Base-by-base conservation (phyloP, 2,888 invertebrate species). In the Calameuta pallipes region DNA sequence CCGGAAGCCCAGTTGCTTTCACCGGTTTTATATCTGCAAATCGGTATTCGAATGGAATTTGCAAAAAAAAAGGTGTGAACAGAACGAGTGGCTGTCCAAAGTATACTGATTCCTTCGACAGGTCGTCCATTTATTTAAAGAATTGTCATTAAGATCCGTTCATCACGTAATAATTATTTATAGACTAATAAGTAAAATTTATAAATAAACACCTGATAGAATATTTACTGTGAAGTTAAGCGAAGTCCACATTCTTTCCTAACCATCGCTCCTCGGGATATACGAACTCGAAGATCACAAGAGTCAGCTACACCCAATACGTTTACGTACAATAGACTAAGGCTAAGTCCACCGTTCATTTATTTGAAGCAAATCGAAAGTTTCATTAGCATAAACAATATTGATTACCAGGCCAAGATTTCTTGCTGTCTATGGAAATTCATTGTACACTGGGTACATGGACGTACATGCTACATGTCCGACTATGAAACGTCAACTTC, bases 1-100 rank as follows among this genome's bases (percentile, higher is more conserved):
- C 69, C 76, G 75, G 77, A 75, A 76, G 78, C 78, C 80, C 75
- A 71, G 75, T 56, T 31, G 37, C 15, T 31, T 31, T 37, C 69
- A 34, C 37, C 41, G 75, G 56, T 56, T 56, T 56, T 56, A 56
- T 56, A 56, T 56, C 56, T 15, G 23, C 23, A 6, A 56, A 56
- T 56, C 56, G 15, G 56, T 56, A 56, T 56, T 56, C 9, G 56
- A 56, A 23, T 56, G 23, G 56, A 23, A 23, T 56, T 23, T 56
- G 56, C 9, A 9, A 56, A 56, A 56, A 41, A 41, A 41, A 56
- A 56, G 23, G 41, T 23, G 15, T 6, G 6, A 56, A 2, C 23
- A 56, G 1, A 23, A 2, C 23, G 23, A 56, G 23, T 56, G 23
- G 1, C 56, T 56, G 9, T 23, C 23, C 9, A 56, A 23, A 56